These are phyloP conservation scores for Apotomis betuletana DNA, from an alignment of 2,888 invertebrate species.

Conservation along the genomic window DNA sequence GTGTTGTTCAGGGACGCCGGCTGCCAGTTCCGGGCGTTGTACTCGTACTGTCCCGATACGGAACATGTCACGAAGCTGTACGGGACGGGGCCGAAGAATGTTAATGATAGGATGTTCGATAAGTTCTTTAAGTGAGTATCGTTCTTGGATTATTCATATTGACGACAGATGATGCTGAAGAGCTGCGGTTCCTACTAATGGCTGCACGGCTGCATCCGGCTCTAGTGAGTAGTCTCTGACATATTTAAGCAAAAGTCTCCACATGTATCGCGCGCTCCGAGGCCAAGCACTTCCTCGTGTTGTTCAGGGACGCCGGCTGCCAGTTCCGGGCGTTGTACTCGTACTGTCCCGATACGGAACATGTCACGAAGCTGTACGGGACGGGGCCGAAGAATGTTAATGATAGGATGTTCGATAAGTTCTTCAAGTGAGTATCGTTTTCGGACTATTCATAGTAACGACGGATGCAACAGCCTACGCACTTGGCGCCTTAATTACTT, in stretches of 20 bases:
- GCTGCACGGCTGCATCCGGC: no score
- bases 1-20: constrained; percentile 85
- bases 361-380: constrained; percentile 95
- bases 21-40: constrained; percentile 98
- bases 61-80: constrained; percentile 96
- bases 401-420: constrained; percentile 99
- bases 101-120: constrained; percentile 98
- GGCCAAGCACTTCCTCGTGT: constrained; percentile 98
- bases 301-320: constrained; percentile 85
- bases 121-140: constrained; percentile 99
- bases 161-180: no score
- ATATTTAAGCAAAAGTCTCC: no score
- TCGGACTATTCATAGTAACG: no score
- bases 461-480: no score
- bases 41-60: constrained; percentile 96
- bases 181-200: no score
- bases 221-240: no score
- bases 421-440: constrained; percentile 96
- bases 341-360: constrained; percentile 96
- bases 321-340: constrained; percentile 99
- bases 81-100: constrained; percentile 97
- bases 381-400: constrained; percentile 97
- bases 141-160: not conserved
- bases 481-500: no score
- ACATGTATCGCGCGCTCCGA: constrained; percentile 96